phyloP scores from a whole-genome alignment of 2,113 vertebrate species.

The Chionomys nivalis region DNA sequence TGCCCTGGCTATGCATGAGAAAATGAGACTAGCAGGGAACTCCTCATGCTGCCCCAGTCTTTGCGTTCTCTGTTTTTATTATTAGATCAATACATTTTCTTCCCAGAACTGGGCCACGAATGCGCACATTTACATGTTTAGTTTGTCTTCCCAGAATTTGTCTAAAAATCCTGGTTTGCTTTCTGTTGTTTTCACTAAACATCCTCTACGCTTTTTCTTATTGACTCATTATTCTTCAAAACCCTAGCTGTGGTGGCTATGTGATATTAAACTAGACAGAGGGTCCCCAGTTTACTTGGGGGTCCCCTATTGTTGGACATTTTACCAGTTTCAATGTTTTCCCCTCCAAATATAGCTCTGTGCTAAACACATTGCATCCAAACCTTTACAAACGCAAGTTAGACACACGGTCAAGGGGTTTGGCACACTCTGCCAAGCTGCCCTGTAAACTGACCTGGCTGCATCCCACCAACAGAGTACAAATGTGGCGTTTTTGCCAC shows the following conservation, averaged over 20 bases:
- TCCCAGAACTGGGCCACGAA: not conserved
- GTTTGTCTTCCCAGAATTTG: not conserved
- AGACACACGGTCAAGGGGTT: not conserved
- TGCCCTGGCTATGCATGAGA: not conserved
- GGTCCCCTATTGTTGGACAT: not conserved
- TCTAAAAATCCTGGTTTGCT: not conserved
- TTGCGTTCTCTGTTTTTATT: slow-evolving; percentile 1
- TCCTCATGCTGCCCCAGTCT: not conserved
- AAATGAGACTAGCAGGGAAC: not conserved
- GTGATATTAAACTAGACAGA: not conserved
- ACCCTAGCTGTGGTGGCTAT: not conserved
- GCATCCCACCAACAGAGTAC: not conserved
- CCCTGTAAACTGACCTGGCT: not conserved
- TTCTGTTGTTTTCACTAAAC: not conserved
- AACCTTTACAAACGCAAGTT: not conserved
- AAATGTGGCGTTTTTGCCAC: not conserved
- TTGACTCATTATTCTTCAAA: not conserved
- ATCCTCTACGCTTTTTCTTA: slow-evolving; percentile 10
- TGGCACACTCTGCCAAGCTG: not conserved
- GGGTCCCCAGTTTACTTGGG: not conserved
- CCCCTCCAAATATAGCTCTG: not conserved
- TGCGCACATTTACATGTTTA: not conserved
- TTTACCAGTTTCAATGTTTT: not conserved
- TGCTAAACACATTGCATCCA: not conserved
- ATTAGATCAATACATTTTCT: not conserved